Base-by-base conservation (phyloP, 1,140 invertebrate genomes). In the Drosophila bocqueti region DNA sequence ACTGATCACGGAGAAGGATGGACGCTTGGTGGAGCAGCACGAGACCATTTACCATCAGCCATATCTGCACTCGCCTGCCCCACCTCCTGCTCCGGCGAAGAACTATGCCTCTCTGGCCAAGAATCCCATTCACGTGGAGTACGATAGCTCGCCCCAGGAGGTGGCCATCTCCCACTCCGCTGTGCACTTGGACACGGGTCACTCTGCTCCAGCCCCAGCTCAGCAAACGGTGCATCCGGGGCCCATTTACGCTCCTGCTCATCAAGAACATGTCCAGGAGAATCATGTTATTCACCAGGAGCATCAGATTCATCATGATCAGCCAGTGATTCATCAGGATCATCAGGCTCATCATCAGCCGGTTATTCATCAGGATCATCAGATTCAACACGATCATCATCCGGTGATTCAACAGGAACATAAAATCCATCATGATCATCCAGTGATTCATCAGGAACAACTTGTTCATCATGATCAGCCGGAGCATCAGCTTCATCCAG, bases 1-100 rank as follows among this genome's bases (percentile, higher is more conserved):
- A 31, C 69, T 93, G 10, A 93, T 93, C 15, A 90, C 91, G 1
- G 91, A 92, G 66, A 91, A 92, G 46, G 89, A 92, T 16, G 91
- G 91, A 0, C 75, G 76, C 0, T 36, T 92, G 45, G 80, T 92
- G 8, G 91, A 92, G 47, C 86, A 91, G 58, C 91, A 92, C 50
- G 91, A 92, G 59, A 92, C 91, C 6, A 91, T 92, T 31, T 92
- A 91, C 57, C 83, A 77, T n/a, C 81, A 65, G 29, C 69, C 89
- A 0, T 81, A 90, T 57, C 29, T 66, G 16, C 55, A 71, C 16
- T 40, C 74, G 66, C 34, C 49, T 31, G 31, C 50, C n/a, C 66
- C 40, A 31, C 45, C 52, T 9, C 18, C 60, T 1, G 49, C 60
- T 15, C 43, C 65, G 0, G 18, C 46, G 0, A 54, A 74, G 0